Conservation (phyloP, 2,113 vertebrate species). For the Lagopus muta region DNA sequence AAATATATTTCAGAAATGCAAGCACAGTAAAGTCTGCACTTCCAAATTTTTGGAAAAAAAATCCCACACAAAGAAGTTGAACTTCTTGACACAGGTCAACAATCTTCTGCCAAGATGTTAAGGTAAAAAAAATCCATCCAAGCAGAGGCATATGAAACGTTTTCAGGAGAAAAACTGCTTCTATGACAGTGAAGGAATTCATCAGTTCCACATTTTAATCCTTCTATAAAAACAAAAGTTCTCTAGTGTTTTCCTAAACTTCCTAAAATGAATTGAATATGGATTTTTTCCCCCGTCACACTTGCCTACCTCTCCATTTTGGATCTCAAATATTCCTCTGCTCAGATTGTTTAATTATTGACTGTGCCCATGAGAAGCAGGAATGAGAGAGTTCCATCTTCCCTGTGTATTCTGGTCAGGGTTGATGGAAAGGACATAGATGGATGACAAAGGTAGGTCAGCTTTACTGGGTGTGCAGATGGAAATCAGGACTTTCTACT, state of each 20-base stretch:
- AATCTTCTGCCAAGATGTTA: background rate
- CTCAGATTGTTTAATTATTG: background rate
- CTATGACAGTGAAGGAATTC: background rate
- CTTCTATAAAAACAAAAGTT: background rate
- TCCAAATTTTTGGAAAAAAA: background rate
- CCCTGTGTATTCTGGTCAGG: background rate
- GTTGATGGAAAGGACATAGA: background rate
- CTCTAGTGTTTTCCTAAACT: background rate
- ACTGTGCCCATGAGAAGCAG: background rate
- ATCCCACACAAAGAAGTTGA: background rate
- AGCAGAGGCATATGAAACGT: background rate
- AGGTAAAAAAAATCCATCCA: background rate
- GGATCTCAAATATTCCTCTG: background rate
- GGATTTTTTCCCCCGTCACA: background rate
- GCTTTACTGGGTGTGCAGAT: background rate
- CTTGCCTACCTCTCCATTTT: background rate
- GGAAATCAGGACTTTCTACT: background rate
- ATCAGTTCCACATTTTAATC: background rate
- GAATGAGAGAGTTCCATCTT: background rate
- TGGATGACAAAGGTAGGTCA: background rate
- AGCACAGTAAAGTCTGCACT: background rate
- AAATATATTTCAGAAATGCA: constrained; percentile 9
- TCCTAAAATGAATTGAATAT: background rate
- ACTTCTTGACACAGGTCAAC: background rate
- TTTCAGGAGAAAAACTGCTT: constrained; percentile 6